Evolutionary conservation across 2,888 invertebrate genomes (phyloP), one percentile per base, ranked within the genome.

Genomic region (Leucophenga montana): DNA sequence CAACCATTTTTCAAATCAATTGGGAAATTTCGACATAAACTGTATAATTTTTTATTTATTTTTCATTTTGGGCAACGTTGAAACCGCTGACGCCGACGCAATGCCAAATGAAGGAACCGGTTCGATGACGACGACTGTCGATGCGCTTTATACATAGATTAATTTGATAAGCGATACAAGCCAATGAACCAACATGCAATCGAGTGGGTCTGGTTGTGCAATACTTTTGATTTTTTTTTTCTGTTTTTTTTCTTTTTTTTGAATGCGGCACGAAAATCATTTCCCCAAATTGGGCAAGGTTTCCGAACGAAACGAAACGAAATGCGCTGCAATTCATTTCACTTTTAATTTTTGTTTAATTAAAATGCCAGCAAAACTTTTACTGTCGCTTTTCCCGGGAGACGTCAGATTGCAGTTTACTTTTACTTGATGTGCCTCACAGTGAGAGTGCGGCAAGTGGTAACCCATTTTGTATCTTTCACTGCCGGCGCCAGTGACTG

Each of bases 391-490:
- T 62, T 53, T 50, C 31, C 48, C 16, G 53, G 22, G 16, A 64
- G 20, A 73, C 72, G 68, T 27, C 27, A 27, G 27, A 27, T 27
- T 27, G 73, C 79, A 80, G 75, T 80, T 83, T 80, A 83, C 81
- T 81, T 81, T 81, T 81, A 81, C 81, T 80, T 78, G 76, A 73
- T 65, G 18, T 48, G 16, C 20, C 14, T 44, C 16, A 11, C 46
- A 27, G 31, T 53, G 39, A 11, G 39, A 39, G 8, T 39, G 39
- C 11, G 39, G 9, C 39, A 39, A 39, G 39, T 39, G 9, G 39
- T 77, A 82, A 78, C 78, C 78, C 79, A 78, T 79, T 27, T 57
- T 22, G 2, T 9, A 27, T 27, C 20, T 57, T 20, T 27, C 9
- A 20, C 20, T 53, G 20, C 9, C 11, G 53, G 53, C 53, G 53